Evolutionary conservation across 2,888 invertebrate genomes (phyloP).

Genomic region (Papilio gigon): DNA sequence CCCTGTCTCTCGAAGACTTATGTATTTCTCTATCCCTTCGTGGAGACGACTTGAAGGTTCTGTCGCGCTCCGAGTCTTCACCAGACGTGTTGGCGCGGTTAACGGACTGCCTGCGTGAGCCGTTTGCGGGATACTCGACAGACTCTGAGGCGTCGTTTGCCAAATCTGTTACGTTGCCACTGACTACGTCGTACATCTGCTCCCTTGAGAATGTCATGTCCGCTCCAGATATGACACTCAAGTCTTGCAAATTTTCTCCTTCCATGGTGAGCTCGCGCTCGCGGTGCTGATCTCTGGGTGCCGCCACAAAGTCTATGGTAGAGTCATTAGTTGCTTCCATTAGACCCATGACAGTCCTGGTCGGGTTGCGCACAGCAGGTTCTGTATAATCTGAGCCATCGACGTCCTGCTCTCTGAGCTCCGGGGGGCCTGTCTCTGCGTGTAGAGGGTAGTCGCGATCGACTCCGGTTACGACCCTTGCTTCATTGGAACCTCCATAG

Average conservation of each 20-base stretch:
- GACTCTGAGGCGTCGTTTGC: conserved; percentile 59
- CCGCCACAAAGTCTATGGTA: conserved; percentile 57
- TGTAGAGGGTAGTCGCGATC: conserved; percentile 70
- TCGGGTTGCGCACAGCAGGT: conserved; percentile 57
- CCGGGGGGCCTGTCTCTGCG: conserved; percentile 61
- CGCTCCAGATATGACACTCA: conserved; percentile 65
- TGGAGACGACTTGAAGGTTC: conserved; percentile 66
- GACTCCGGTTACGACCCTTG: conserved; percentile 82
- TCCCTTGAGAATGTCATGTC: conserved; percentile 73
- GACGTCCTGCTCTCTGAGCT: conserved; percentile 71
- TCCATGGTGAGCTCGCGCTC: conserved; percentile 83
- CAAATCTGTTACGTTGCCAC: conserved; percentile 59
- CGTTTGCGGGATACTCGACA: conserved; percentile 59
- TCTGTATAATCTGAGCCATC: conserved; percentile 76
- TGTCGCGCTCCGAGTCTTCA: conserved; percentile 74
- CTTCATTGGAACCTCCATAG: conserved; percentile 71
- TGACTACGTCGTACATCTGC: conserved; percentile 78
- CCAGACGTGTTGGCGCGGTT: conserved; percentile 69
- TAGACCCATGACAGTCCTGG: conserved; percentile 61
- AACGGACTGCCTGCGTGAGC: conserved; percentile 63
- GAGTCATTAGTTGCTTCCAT: conserved; percentile 55
- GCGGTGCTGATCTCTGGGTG: conserved; percentile 71
- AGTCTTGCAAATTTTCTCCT: conserved; percentile 82
- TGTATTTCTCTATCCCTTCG: conserved; percentile 67
- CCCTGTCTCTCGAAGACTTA: conserved; percentile 60